Base-by-base conservation (phyloP, 1,140 invertebrate genomes). In the Penaeus chinensis region DNA sequence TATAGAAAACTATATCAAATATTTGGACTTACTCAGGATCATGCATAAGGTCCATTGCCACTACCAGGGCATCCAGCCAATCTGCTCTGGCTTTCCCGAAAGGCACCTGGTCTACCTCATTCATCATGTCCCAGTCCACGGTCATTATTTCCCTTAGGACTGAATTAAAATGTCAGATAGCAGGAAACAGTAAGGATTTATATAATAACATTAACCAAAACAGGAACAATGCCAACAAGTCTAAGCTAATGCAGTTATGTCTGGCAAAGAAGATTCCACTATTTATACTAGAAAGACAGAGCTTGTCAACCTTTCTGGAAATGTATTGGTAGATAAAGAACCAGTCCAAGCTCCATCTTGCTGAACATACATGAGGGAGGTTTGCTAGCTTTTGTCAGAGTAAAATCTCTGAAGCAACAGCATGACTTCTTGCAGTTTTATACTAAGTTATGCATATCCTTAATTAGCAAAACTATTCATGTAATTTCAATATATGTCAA, bases 61-160 rank as follows among this genome's bases (percentile, higher is more conserved):
- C 93, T 77, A 93, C 91, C 42, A 93, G 82, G 22, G 92, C 93
- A 92, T 93, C 93, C 87, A 94, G 77, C 93, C 93, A 93, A 90
- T 94, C 93, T 63, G 90, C 93, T 20, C 91, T 88, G 3, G 90
- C 84, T 61, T 90, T 90, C 16, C 91, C 91, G 0, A 91, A 89
- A 82, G 92, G 87, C 22, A 93, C 91, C 22, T 92, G 90, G 85
- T 93, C 91, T 0, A 93, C 91, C 85, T 91, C 91, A 82, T 92
- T 89, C 19, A 94, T 91, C 32, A 93, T 84, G 11, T 93, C 92
- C 92, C 93, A 94, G 89, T 92, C 91, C 1, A 92, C 92, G 8
- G 92, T 85, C 19, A 90, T 91, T 42, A 76, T 80, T 42, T 84
- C 61, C 24, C 74, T 78, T 76, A 90, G 22, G n/a, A 90, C 89